Conservation (phyloP, 2,888 invertebrate species). For the Pherbina coryleti region DNA sequence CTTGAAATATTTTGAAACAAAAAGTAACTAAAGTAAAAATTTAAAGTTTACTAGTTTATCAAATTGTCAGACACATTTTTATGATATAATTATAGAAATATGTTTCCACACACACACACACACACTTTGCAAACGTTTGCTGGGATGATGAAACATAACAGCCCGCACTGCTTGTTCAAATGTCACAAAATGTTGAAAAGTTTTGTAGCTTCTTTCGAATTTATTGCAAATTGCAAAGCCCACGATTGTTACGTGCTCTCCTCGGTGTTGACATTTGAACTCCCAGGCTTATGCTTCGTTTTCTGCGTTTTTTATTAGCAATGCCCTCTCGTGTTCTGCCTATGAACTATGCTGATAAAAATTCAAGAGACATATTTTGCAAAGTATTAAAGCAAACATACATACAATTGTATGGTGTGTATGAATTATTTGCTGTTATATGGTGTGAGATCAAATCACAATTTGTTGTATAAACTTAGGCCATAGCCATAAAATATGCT, state of each 20-base stretch:
- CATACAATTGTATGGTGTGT: no score
- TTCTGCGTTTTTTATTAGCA: neutral
- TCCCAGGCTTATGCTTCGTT: neutral
- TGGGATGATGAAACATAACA: no score
- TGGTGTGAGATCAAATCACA: neutral
- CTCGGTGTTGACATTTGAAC: neutral
- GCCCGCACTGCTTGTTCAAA: neutral
- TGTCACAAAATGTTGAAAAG: slow-evolving; percentile 9
- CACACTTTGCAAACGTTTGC: no score
- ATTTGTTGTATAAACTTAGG: slow-evolving; percentile 34
- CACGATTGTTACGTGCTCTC: neutral
- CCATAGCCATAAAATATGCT: neutral
- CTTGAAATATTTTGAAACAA: no score
- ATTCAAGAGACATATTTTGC: slow-evolving; percentile 13
- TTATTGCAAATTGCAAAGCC: slow-evolving; percentile 15
- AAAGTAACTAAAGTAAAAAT: no score
- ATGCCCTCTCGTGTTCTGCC: neutral
- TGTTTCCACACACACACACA: no score
- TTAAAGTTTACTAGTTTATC: no score
- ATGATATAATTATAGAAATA: no score
- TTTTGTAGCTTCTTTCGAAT: slow-evolving; percentile 2
- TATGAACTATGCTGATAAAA: slow-evolving; percentile 5
- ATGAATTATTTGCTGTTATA: no score
- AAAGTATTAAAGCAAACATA: neutral
- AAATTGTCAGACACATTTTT: no score